These are phyloP conservation scores for Drosophila diplacantha DNA, from an alignment of 2,888 invertebrate genomes.

Conservation along the genomic window DNA sequence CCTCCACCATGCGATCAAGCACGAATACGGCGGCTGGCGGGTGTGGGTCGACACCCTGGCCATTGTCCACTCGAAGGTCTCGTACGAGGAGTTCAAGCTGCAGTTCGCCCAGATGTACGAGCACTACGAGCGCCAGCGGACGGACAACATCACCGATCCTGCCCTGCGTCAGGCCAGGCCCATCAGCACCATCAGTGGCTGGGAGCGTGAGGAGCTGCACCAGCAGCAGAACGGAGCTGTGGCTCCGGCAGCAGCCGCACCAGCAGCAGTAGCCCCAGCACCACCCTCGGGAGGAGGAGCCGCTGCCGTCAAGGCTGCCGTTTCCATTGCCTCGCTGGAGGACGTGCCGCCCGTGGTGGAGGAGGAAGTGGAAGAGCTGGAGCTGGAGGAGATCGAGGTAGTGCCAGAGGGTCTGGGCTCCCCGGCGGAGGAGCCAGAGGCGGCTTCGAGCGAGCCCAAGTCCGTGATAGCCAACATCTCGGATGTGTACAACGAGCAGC, in stretches of 20 bases:
- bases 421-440: background rate
- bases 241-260: slow-evolving; percentile 39
- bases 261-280: slow-evolving; percentile 40
- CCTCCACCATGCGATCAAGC: slow-evolving; percentile 98
- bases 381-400: slow-evolving; percentile 29
- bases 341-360: slow-evolving; percentile 72
- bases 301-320: slow-evolving; percentile 45
- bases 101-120: slow-evolving; percentile 99
- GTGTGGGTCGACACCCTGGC: slow-evolving; percentile 99
- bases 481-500: slow-evolving; percentile 78
- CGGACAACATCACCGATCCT: slow-evolving; percentile 96
- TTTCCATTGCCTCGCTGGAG: slow-evolving; percentile 71
- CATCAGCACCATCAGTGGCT: slow-evolving; percentile 97
- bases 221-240: slow-evolving; percentile 57
- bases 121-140: slow-evolving; percentile 94
- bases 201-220: slow-evolving; percentile 84
- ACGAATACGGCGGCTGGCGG: slow-evolving; percentile 99
- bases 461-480: slow-evolving; percentile 76
- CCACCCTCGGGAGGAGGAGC: background rate
- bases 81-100: slow-evolving; percentile 97
- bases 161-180: slow-evolving; percentile 94
- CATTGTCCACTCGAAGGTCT: slow-evolving; percentile 99
- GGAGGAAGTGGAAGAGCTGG: slow-evolving; percentile 58
- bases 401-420: slow-evolving; percentile 7
- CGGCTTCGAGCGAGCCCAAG: slow-evolving; percentile 44